Base-by-base conservation (phyloP, 2,113 vertebrate genomes). In the Sprattus sprattus region DNA sequence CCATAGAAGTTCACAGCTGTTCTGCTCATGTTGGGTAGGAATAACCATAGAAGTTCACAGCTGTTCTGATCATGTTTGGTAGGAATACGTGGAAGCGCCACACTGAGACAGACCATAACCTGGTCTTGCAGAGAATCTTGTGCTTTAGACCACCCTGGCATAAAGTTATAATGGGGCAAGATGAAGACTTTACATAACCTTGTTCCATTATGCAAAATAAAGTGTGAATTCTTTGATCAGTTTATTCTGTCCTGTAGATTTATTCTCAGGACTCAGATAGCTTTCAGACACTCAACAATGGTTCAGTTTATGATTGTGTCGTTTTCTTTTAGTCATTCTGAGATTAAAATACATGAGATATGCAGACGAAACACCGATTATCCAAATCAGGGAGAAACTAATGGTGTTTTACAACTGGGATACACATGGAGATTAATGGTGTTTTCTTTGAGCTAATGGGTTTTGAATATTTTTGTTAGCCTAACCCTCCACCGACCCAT, bases 321-420 rank as follows among this genome's bases (percentile, higher is more conserved):
- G n/a, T 60, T 60, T 6, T 25, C 20, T 25, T 64, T 22, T 13
- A 57, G 20, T 22, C 20, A 22, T 25, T 1, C 22, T 57, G 54
- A 57, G 57, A 64, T 64, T 20, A 64, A 64, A 64, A 64, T 64
- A 64, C 4, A 64, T 64, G 60, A 64, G 90, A 92, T 91, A 85
- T 39, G 39, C 92, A 90, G 91, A 86, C 91, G 91, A 49, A 93
- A 93, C 90, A 88, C 88, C 52, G 9, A 1, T 44, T 45, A 64
- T 64, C 20, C 60, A n/a, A 20, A 9, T 25, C 60, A n/a, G 22
- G 20, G 60, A 25, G 22, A n/a, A 64, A 25, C 15, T 57, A 64
- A 64, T 64, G 60, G 20, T 64, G 60, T 64, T 64, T 64, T 64
- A 64, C 60, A 64, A 64, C 60, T 64, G 60, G 20, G 20, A 4